Evolutionary conservation across 1,140 invertebrate species (phyloP).

Genomic region (Platyura marginata): DNA sequence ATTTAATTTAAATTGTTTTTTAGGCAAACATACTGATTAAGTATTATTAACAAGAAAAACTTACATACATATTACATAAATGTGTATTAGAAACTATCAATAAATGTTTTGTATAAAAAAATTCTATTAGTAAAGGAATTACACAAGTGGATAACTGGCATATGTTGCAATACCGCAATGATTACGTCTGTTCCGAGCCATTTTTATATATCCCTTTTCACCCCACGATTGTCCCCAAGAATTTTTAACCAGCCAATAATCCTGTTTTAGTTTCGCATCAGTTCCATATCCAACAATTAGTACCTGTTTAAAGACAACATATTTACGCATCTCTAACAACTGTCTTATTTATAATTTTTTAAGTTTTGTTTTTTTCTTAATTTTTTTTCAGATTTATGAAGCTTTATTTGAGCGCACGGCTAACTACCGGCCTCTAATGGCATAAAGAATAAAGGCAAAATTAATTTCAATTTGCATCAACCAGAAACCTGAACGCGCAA

Average conservation of each 20-base stretch:
- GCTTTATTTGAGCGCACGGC: conserved; percentile 33
- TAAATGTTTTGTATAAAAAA: too few relatives aligned
- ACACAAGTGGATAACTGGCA: conserved; percentile 70
- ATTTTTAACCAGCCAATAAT: conserved; percentile 44
- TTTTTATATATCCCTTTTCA: conserved; percentile 71
- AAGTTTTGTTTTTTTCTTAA: conserved; percentile 57
- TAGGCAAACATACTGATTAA: too few relatives aligned
- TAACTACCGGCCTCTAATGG: too few relatives aligned
- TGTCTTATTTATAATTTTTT: conserved; percentile 31
- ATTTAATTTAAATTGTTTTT: too few relatives aligned
- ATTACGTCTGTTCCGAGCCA: conserved; percentile 72
- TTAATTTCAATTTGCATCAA: too few relatives aligned
- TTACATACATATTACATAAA: too few relatives aligned
- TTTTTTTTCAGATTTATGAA: conserved; percentile 19
- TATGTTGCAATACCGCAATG: conserved; percentile 74
- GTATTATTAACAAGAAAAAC: too few relatives aligned
- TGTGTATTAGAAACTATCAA: too few relatives aligned
- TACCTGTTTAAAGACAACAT: too few relatives aligned
- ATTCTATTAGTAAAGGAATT: background rate
- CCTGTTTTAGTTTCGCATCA: conserved; percentile 34
- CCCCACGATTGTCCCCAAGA: conserved; percentile 77
- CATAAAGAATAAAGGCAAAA: too few relatives aligned
- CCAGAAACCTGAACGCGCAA: too few relatives aligned
- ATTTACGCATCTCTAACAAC: too few relatives aligned
- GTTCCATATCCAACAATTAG: conserved; percentile 45